Base-by-base conservation (phyloP, 2,113 vertebrate species). In the Circaetus gallicus region DNA sequence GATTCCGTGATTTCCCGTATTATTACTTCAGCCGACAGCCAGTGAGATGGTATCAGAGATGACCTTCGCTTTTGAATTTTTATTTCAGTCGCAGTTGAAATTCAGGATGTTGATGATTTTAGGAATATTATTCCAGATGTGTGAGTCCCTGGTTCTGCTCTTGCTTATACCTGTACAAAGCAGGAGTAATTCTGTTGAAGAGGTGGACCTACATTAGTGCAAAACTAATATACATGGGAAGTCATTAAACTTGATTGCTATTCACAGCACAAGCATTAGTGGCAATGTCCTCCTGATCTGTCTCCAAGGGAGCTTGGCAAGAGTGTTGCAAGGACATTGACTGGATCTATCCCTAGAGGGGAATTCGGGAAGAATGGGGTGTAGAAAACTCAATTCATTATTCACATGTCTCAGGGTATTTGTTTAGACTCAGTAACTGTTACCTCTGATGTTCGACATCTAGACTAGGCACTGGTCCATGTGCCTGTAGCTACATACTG, bases 41-140 rank as follows among this genome's bases (percentile, higher is more conserved):
- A 59, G 50, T 6, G 58, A 87, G 94, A 93, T 93, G 58, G 45
- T 82, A 88, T 87, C 89, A 83, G 93, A 73, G 62, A 73, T 80
- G 91, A 85, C 89, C 66, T 87, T 87, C 5, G 0, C 78, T 94
- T 95, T 9, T 77, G n/a, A 73, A 55, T 81, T 90, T 87, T 74
- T 72, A 55, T 89, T 90, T 90, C 78, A 70, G 62, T 42, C 2
- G 3, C 36, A 62, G 89, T 36, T 91, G 84, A 86, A 90, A 93
- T 91, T 85, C 78, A 90, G 89, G 84, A 89, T 93, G 78, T 87
- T 82, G 86, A 88, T 91, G 53, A 26, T 8, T 87, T 91, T 88
- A 73, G 66, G 66, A 95, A 34, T 91, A 88, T 92, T 97, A 74
- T 97, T 97, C 55, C 96, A 95, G 94, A 91, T 95, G 74, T 76